A percentile compares a stretch with the other conserved stretches of the same genome.
Conservation (phyloP, 2,797 vertebrate species). For the Chelon auratus region DNA sequence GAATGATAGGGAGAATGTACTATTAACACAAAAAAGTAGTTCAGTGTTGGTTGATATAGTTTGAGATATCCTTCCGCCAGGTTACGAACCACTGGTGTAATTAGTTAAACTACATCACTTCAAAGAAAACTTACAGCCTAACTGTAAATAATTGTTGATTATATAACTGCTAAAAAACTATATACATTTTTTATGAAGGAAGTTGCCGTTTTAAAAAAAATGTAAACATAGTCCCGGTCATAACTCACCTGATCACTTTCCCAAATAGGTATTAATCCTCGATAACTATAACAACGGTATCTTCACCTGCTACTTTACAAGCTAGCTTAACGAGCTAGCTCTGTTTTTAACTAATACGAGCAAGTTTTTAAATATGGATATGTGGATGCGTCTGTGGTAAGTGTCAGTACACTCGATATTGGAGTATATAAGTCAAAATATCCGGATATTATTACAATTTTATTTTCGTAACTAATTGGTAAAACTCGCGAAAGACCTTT, state of each 20-base stretch:
- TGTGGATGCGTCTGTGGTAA: not conserved
- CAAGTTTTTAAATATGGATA: not conserved
- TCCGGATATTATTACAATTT: not conserved
- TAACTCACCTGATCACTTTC: not conserved
- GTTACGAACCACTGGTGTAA: not conserved
- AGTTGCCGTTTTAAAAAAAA: not conserved
- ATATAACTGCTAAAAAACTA: not conserved
- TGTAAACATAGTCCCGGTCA: not conserved
- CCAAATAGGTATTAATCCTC: not conserved
- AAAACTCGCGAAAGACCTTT: not conserved
- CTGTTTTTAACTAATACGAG: not conserved
- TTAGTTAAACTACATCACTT: not conserved
- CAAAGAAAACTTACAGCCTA: not conserved
- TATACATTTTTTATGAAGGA: not conserved
- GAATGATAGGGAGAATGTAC: not conserved
- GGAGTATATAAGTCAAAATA: not conserved
- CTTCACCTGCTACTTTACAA: not conserved
- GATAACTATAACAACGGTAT: constrained; percentile 1
- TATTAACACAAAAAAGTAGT: too few relatives aligned
- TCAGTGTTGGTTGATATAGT: too few relatives aligned
- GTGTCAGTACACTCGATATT: not conserved
- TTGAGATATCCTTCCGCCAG: constrained; percentile 1
- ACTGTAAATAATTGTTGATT: not conserved
- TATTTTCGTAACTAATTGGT: not conserved
- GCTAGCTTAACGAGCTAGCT: not conserved